These are phyloP conservation scores for Neosalanx taihuensis DNA, from an alignment of 2,797 vertebrate species.

Conservation along the genomic window DNA sequence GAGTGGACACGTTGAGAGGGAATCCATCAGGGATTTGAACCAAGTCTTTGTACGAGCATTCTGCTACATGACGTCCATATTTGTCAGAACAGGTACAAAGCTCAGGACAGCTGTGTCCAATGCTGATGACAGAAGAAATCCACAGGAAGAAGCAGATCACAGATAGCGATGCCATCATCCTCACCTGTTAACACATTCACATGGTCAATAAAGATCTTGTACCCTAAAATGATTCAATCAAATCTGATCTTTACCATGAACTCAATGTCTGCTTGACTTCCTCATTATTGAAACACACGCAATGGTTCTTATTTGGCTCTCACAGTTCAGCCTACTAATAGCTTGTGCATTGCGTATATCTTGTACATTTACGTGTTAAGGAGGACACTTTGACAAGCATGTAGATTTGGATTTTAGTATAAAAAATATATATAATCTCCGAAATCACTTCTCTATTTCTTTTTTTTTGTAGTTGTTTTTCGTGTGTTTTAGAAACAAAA, in stretches of 20 bases:
- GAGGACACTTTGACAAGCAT: no score
- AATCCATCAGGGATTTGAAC: conserved; percentile 77
- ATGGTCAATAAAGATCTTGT: conserved; percentile 10
- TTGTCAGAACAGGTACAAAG: conserved; percentile 85
- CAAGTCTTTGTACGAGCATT: conserved; percentile 89
- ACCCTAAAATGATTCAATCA: not conserved
- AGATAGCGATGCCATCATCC: conserved; percentile 68
- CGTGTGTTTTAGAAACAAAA: not conserved
- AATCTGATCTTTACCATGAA: not conserved
- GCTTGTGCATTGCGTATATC: no score
- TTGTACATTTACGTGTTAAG: no score
- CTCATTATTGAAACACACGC: no score
- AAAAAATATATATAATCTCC: no score
- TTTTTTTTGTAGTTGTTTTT: no score
- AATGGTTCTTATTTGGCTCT: no score
- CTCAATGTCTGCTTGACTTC: no score
- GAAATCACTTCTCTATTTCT: no score
- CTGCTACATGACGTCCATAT: conserved; percentile 78
- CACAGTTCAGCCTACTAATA: no score
- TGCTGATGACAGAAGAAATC: conserved; percentile 50
- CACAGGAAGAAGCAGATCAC: conserved; percentile 62
- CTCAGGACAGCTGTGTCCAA: conserved; percentile 77
- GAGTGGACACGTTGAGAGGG: conserved; percentile 82
- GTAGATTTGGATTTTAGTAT: no score
- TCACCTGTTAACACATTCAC: conserved; percentile 59